Evolutionary conservation across 2,797 vertebrate species (phyloP).

Genomic region (Sarcoramphus papa): DNA sequence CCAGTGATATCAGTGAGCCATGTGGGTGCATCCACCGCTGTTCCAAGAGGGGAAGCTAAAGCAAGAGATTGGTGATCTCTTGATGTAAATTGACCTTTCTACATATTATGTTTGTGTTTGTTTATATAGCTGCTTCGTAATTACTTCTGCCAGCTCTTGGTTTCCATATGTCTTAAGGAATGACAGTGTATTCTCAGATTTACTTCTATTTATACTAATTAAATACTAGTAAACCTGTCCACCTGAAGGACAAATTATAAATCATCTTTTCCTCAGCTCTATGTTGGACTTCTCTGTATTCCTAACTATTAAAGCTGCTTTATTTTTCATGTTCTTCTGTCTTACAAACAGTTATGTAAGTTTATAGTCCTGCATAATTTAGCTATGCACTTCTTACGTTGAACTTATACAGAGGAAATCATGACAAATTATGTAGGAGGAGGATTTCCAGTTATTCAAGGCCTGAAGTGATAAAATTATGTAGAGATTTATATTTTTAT

Average conservation of each 20-base stretch:
- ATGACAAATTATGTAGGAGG: conserved; percentile 36
- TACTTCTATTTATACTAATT: background rate
- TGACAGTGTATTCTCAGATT: background rate
- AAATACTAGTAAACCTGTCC: conserved; percentile 14
- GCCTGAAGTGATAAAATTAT: background rate
- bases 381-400: background rate
- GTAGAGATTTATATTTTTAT: conserved; percentile 13
- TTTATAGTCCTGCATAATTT: conserved; percentile 34
- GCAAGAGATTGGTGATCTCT: background rate
- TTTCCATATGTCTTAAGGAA: background rate
- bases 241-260: background rate
- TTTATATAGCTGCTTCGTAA: background rate
- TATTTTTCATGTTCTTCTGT: conserved; percentile 10
- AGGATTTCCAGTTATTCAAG: conserved; percentile 34
- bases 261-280: background rate
- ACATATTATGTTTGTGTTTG: background rate
- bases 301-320: background rate
- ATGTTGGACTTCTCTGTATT: background rate
- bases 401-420: background rate
- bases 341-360: background rate
- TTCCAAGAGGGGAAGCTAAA: background rate
- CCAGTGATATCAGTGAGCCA: background rate
- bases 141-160: background rate
- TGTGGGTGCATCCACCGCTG: background rate
- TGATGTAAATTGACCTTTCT: background rate